Evolutionary conservation across 2,888 invertebrate species (phyloP), one percentile per base, ranked within the genome.

Genomic region (Nomada goodeniana): DNA sequence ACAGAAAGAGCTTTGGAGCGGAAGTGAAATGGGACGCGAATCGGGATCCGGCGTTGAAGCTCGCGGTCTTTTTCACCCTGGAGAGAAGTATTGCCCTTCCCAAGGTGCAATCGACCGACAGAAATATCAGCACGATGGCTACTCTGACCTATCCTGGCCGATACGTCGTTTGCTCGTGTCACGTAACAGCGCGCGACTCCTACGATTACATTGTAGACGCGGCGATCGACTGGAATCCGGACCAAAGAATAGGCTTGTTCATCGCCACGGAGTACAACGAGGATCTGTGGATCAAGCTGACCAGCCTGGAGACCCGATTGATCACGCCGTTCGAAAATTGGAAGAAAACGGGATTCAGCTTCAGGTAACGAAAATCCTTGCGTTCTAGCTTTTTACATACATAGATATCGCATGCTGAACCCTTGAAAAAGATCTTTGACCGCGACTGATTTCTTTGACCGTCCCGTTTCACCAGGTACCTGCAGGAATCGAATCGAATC

Each of bases 11-110:
- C 42, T 94, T 96, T 0, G 96, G 96, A 5, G 94, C 97, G 1
- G 96, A 97, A 75, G 92, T 98, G 23, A 97, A 97, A 92, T 98
- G 98, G 98, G 97, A 98, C 91, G 97, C 97, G 0, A 98, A 97
- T 93, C 95, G 98, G 10, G 97, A 98, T 94, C 97, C 97, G 0
- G 95, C 96, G 64, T 96, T 97, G 92, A 96, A 96, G 92, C 94
- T 97, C 81, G 95, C 95, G 85, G 93, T 95, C 0, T 95, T 95
- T 73, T 94, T 96, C 0, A 96, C 96, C 81, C 95, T 96, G 68
- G 95, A 95, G 83, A 96, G 95, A 89, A 74, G 83, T 20, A 13
- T 67, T 10, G 29, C 9, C 0, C 11, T 57, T 20, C 26, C 23
- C 20, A 76, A 87, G 15, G 55, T 60, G n/a, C 47, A 61, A 0